phyloP scores from a whole-genome alignment of 2,113 vertebrate genomes.

The Triplophysa rosa region DNA sequence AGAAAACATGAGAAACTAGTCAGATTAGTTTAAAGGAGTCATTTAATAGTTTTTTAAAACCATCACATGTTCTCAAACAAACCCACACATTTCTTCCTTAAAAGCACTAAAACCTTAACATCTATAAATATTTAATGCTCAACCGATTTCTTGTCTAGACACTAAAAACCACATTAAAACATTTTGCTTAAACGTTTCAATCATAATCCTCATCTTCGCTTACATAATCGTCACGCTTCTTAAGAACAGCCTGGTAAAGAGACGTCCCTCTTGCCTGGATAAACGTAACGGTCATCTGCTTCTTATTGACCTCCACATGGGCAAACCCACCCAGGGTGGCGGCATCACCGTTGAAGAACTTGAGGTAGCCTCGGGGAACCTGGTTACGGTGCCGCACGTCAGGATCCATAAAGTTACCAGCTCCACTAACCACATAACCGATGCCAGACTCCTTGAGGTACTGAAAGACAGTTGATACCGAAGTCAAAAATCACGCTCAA shows the following conservation, averaged over 20 bases:
- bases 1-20: neutral
- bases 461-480: slow-evolving; percentile 59
- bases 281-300: slow-evolving; percentile 80
- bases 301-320: slow-evolving; percentile 77
- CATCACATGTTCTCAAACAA: neutral
- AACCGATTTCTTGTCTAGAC: too few relatives aligned
- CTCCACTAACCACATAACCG: slow-evolving; percentile 87
- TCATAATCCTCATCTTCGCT: neutral
- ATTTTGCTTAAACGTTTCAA: neutral
- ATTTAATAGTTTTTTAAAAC: slow-evolving; percentile 11
- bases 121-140: neutral
- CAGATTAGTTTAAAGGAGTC: neutral
- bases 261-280: slow-evolving; percentile 83
- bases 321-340: slow-evolving; percentile 82
- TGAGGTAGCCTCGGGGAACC: slow-evolving; percentile 80
- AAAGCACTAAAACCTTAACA: neutral
- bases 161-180: neutral
- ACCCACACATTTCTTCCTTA: neutral
- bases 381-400: slow-evolving; percentile 71
- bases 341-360: slow-evolving; percentile 80
- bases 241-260: slow-evolving; percentile 80
- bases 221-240: slow-evolving; percentile 54
- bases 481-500: too few relatives aligned
- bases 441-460: slow-evolving; percentile 78
- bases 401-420: slow-evolving; percentile 88